Base-by-base conservation (phyloP, 2,797 vertebrate genomes). In the Arrhamphus sclerolepis region DNA sequence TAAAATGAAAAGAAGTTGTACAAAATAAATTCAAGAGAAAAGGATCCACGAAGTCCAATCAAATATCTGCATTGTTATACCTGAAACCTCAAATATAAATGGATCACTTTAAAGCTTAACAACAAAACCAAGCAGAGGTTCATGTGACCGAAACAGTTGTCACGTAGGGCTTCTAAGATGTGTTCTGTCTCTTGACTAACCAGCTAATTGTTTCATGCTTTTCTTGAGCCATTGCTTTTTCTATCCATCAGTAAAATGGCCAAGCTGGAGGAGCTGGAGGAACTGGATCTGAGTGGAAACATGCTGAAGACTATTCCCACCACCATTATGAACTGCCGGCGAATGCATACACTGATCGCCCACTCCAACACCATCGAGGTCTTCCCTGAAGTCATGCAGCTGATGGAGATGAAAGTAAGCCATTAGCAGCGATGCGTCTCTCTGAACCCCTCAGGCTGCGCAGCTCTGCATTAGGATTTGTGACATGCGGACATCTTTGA, bases 341-440 rank as follows among this genome's bases (percentile, higher is more conserved):
- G 95, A 54, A 94, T 98, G 96, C 97, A 99, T 84, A 99, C 97
- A 0, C 93, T 98, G 74, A 93, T 95, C 47, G 96, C 96, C 55
- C 97, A 99, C 84, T 98, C 97, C 80, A 99, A 98, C 73, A 93
- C 94, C 82, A 96, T 99, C 1, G 95, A 98, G 87, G 96, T 97
- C 82, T 99, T 99, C 63, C 97, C 97, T 0, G 97, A 99, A 87
- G 96, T 98, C 78, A 95, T 99, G 96, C 97, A 98, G 84, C 94
- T 99, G 50, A 90, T 94, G 62, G 97, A 99, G 87, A 96, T 99
- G 92, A 99, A 98, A 91, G 97, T 97, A 83, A 83, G 83, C 20
- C 53, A 6, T 9, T 18, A 24, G 34, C 52, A 44, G 24, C 1
- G 14, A 28, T 11, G 1, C 11, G 6, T 20, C 20, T 54, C 40